These are phyloP conservation scores for Megalonaias nervosa DNA, from an alignment of 1,140 invertebrate genomes.

Conservation along the genomic window DNA sequence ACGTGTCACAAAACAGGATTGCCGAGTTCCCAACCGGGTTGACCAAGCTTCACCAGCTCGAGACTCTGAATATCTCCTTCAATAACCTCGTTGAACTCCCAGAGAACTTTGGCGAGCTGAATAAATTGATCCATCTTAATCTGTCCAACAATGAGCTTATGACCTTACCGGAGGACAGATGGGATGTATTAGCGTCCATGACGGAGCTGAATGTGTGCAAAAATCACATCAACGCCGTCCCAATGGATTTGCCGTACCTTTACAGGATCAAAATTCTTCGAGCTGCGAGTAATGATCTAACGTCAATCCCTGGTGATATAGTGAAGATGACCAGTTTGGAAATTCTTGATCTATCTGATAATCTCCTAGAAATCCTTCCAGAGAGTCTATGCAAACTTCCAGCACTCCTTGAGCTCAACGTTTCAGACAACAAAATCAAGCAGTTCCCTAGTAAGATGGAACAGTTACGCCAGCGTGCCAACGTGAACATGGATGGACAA, in stretches of 20 bases:
- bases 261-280: conserved; percentile 59
- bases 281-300: conserved; percentile 56
- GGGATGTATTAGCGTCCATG: conserved; percentile 58
- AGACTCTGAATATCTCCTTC: conserved; percentile 57
- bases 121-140: conserved; percentile 54
- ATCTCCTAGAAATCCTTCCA: conserved; percentile 62
- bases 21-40: conserved; percentile 50
- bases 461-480: conserved; percentile 45
- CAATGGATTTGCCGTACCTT: conserved; percentile 60
- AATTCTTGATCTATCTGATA: conserved; percentile 59
- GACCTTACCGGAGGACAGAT: conserved; percentile 52
- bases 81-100: conserved; percentile 60
- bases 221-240: conserved; percentile 60
- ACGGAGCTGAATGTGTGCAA: conserved; percentile 53
- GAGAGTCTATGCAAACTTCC: conserved; percentile 64
- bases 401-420: conserved; percentile 55
- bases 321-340: conserved; percentile 58
- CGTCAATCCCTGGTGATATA: conserved; percentile 55
- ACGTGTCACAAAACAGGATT: conserved; percentile 61
- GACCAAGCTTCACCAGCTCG: conserved; percentile 53
- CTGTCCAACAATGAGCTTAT: conserved; percentile 62
- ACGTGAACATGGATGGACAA: conserved; percentile 46
- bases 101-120: conserved; percentile 56
- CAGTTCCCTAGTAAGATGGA: conserved; percentile 59
- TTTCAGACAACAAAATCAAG: conserved; percentile 66